phyloP scores from a whole-genome alignment of 2,113 vertebrate genomes.

The Takifugu bimaculatus region DNA sequence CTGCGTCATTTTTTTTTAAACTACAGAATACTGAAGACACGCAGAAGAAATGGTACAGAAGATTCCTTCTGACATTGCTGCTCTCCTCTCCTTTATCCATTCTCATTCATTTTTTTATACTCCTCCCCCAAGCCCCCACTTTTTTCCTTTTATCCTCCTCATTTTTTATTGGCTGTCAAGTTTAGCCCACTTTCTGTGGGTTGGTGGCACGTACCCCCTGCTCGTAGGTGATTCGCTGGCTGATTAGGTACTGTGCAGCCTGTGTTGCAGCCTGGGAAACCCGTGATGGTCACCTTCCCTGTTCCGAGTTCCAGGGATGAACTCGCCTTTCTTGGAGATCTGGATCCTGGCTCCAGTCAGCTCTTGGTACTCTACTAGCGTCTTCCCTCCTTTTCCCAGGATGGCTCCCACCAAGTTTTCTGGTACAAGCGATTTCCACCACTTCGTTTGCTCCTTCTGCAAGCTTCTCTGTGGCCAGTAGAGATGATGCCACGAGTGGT shows the following conservation, averaged over 20 bases:
- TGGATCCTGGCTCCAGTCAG: slow-evolving; percentile 92
- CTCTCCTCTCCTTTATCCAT: slow-evolving; percentile 68
- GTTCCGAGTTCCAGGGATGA: slow-evolving; percentile 93
- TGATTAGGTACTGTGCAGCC: slow-evolving; percentile 94
- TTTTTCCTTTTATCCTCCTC: slow-evolving; percentile 63
- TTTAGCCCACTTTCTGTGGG: slow-evolving; percentile 92
- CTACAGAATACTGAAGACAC: slow-evolving; percentile 79
- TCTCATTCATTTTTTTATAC: slow-evolving; percentile 64
- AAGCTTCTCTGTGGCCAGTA: slow-evolving; percentile 87
- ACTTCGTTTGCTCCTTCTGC: slow-evolving; percentile 88
- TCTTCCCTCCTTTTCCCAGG: slow-evolving; percentile 92
- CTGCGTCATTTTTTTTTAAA: slow-evolving; percentile 63
- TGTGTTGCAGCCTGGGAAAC: slow-evolving; percentile 90
- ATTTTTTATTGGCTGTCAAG: slow-evolving; percentile 61
- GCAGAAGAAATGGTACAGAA: slow-evolving; percentile 66
- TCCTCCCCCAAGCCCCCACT: slow-evolving; percentile 69
- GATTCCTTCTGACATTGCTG: slow-evolving; percentile 71
- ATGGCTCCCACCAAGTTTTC: slow-evolving; percentile 94
- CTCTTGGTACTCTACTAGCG: slow-evolving; percentile 95
- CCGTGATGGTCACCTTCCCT: slow-evolving; percentile 94
- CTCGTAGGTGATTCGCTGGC: slow-evolving; percentile 95
- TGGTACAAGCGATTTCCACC: slow-evolving; percentile 90
- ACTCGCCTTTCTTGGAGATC: slow-evolving; percentile 96
- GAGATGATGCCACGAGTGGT: slow-evolving; percentile 82
- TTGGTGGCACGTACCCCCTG: slow-evolving; percentile 93